Evolutionary conservation across 2,797 vertebrate species (phyloP), one percentile per base, ranked within the genome.

Genomic region (Danio albolineatus): DNA sequence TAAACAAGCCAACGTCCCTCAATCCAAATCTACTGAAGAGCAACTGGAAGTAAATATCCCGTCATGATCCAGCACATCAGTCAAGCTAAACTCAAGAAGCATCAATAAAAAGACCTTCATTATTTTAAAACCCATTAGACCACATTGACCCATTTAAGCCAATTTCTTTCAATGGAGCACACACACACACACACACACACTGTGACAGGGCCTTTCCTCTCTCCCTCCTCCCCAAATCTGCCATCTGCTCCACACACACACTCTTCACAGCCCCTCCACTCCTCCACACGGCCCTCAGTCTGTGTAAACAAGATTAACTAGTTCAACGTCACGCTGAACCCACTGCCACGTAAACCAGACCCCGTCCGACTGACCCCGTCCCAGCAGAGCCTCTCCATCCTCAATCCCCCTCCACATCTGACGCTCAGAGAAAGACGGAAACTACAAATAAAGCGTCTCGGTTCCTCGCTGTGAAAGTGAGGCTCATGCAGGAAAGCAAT

Each of bases 331-430:
- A 85, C 56, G 72, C 17, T 64, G 79, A 83, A 85, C 70, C 76
- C 41, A 70, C 21, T 84, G 81, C 85, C 83, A 83, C 81, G 83
- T 85, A 80, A 85, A 82, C 79, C 72, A 56, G 51, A 82, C 60
- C 72, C 82, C 73, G 73, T 48, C 53, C 60, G 74, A 75, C 65
- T 16, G 44, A 73, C 71, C 79, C 74, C 60, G 70, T 53, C 46
- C 54, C 57, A 44, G 19, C 54, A 10, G 41, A 75, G 46, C 13
- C 81, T 67, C 17, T 76, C 21, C 74, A 48, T 64, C 57, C 53
- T 9, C 80, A n/a, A n/a, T n/a, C n/a, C n/a, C n/a, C n/a, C n/a
- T n/a, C n/a, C n/a, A 78, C 80, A 86, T 80, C 71, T 82, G 78
- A 70, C 38, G 67, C 76, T 83, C 79, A 80, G 73, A 48, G 28